Conservation (phyloP, 2,797 vertebrate species). For the Otolemur crassicaudatus region DNA sequence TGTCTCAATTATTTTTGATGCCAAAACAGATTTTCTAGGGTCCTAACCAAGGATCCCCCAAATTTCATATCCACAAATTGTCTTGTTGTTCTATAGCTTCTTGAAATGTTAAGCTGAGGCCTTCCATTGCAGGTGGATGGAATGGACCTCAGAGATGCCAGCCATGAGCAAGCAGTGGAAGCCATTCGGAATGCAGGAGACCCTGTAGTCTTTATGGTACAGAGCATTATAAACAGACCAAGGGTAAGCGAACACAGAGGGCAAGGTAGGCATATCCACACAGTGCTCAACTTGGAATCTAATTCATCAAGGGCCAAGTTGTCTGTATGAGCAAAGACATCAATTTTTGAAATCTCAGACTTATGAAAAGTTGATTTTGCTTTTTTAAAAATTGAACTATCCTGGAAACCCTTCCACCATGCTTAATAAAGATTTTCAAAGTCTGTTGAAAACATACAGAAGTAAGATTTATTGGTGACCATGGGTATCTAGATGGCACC, state of each 20-base stretch:
- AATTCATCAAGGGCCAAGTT: slow-evolving; percentile 65
- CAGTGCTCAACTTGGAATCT: slow-evolving; percentile 72
- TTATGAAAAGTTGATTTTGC: slow-evolving; percentile 35
- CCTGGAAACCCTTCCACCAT: background rate
- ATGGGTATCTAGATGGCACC: background rate
- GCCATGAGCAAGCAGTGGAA: slow-evolving; percentile 99
- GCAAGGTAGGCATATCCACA: slow-evolving; percentile 70
- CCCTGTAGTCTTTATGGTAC: slow-evolving; percentile 97
- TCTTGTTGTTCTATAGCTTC: slow-evolving; percentile 81
- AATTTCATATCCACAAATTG: slow-evolving; percentile 65
- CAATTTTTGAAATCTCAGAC: background rate
- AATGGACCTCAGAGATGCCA: slow-evolving; percentile 97
- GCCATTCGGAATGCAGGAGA: slow-evolving; percentile 98
- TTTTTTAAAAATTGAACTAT: slow-evolving; percentile 1
- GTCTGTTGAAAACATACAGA: slow-evolving; percentile 28
- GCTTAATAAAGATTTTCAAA: slow-evolving; percentile 13
- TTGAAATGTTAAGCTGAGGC: slow-evolving; percentile 86
- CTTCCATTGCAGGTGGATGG: slow-evolving; percentile 96
- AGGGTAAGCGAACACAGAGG: slow-evolving; percentile 91
- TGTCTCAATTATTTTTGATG: slow-evolving; percentile 35
- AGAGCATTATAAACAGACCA: slow-evolving; percentile 95
- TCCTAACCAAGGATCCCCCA: background rate
- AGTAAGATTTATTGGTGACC: slow-evolving; percentile 7
- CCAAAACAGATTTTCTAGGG: slow-evolving; percentile 30
- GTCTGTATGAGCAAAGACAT: slow-evolving; percentile 1